A percentile compares a stretch with the other conserved stretches of the same genome.
Evolutionary conservation across 2,888 invertebrate species (phyloP).

Genomic region (Augiades crinisus): DNA sequence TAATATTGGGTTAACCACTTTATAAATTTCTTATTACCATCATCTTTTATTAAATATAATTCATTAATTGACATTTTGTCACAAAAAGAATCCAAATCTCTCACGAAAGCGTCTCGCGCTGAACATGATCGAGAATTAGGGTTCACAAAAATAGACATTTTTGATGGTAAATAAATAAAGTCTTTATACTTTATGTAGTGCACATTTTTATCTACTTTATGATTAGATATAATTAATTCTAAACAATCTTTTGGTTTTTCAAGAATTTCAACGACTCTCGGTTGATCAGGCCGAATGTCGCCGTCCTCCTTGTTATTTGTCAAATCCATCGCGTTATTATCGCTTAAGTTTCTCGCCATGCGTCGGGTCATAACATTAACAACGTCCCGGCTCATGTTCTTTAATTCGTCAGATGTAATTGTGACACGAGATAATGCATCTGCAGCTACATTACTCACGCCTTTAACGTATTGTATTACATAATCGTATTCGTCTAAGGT

Average conservation of each 20-base stretch:
- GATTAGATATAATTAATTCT: background rate
- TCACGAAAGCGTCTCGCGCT: slow-evolving; percentile 27
- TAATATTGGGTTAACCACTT: background rate
- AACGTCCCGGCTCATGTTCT: slow-evolving; percentile 1
- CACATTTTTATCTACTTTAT: background rate
- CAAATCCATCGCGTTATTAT: background rate
- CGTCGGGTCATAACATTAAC: background rate
- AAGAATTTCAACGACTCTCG: background rate
- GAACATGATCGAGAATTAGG: slow-evolving; percentile 20
- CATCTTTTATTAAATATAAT: background rate
- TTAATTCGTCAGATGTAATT: slow-evolving; percentile 29
- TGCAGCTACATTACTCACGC: slow-evolving; percentile 27
- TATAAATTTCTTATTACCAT: background rate
- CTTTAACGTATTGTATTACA: slow-evolving; percentile 27
- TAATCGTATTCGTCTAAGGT: slow-evolving; percentile 21
- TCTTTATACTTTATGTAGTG: background rate
- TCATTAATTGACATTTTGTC: slow-evolving; percentile 10
- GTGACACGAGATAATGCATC: slow-evolving; percentile 28
- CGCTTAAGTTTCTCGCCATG: background rate
- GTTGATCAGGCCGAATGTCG: background rate
- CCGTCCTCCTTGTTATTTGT: background rate
- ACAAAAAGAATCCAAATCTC: slow-evolving; percentile 25
- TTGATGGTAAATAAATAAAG: background rate
- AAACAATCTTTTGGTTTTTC: background rate
- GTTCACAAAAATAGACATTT: slow-evolving; percentile 15